These are phyloP conservation scores for Microtus pennsylvanicus DNA, from an alignment of 2,113 vertebrate genomes.

Conservation along the genomic window DNA sequence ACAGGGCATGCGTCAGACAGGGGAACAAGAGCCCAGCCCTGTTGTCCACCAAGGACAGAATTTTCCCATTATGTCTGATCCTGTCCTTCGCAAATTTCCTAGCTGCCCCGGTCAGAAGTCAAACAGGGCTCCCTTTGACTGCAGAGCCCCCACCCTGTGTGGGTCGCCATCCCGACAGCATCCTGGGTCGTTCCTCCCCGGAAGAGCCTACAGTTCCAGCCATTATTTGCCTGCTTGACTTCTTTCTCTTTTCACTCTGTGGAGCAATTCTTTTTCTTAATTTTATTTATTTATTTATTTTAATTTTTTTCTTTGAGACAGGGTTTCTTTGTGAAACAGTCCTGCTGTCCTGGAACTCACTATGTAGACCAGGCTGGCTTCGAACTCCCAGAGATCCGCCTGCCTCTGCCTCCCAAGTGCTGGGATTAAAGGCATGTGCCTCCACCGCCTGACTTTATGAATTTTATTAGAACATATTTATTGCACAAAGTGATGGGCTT, in stretches of 20 bases:
- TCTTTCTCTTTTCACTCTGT: neutral
- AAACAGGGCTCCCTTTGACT: neutral
- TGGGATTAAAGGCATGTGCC: too few relatives aligned
- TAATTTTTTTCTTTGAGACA: too few relatives aligned
- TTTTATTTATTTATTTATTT: neutral
- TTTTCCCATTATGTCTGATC: neutral
- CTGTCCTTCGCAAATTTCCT: neutral
- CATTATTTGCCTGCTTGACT: neutral
- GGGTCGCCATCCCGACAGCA: neutral
- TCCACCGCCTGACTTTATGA: too few relatives aligned
- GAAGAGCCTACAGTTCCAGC: neutral
- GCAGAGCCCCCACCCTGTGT: neutral
- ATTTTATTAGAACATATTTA: neutral
- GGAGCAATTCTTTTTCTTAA: neutral
- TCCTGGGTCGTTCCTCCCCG: neutral
- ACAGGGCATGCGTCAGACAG: neutral
- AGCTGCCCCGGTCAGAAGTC: neutral
- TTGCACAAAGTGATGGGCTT: neutral
- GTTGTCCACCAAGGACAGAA: neutral
- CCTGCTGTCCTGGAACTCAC: too few relatives aligned
- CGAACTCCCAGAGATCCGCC: too few relatives aligned
- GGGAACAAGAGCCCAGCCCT: neutral
- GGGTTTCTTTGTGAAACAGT: too few relatives aligned
- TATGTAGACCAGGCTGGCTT: too few relatives aligned
- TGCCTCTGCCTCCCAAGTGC: too few relatives aligned